Conservation (phyloP, 2,113 vertebrate species). For the Gasterosteus aculeatus region DNA sequence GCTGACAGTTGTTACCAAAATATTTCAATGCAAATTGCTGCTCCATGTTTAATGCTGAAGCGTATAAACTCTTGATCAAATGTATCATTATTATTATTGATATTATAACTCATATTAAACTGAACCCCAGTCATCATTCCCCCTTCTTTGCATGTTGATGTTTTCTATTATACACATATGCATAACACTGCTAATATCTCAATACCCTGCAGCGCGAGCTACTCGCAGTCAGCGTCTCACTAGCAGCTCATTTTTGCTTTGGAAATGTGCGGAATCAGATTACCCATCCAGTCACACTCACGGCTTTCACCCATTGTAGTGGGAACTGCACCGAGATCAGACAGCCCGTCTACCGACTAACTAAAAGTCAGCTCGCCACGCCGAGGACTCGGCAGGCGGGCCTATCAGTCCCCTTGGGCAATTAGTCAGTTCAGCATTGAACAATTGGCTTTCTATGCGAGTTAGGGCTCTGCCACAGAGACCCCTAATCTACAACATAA, state of each 20-base stretch:
- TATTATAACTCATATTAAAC: too few species aligned
- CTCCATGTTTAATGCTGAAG: conserved; percentile 1
- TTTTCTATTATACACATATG: conserved; percentile 9
- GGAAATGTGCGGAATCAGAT: conserved; percentile 7
- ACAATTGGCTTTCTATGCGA: neutral
- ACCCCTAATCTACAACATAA: neutral
- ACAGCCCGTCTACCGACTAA: conserved; percentile 1
- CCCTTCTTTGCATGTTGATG: neutral
- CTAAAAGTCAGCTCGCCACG: neutral
- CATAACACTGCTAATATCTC: conserved; percentile 25
- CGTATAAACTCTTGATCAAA: neutral
- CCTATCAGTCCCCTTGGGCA: neutral
- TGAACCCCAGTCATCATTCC: neutral
- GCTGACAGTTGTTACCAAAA: neutral
- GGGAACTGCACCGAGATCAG: neutral
- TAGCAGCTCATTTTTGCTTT: conserved; percentile 12
- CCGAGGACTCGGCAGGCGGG: neutral
- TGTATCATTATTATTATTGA: neutral
- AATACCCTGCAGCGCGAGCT: conserved; percentile 21
- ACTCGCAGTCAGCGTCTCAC: conserved; percentile 28
- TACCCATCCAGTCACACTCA: neutral
- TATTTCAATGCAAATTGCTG: neutral
- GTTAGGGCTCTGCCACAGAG: neutral
- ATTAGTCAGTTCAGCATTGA: neutral
- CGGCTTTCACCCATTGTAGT: neutral